Evolutionary conservation across 1,140 invertebrate genomes (phyloP), one percentile per base, ranked within the genome.

Genomic region (Ridgeia piscesae): DNA sequence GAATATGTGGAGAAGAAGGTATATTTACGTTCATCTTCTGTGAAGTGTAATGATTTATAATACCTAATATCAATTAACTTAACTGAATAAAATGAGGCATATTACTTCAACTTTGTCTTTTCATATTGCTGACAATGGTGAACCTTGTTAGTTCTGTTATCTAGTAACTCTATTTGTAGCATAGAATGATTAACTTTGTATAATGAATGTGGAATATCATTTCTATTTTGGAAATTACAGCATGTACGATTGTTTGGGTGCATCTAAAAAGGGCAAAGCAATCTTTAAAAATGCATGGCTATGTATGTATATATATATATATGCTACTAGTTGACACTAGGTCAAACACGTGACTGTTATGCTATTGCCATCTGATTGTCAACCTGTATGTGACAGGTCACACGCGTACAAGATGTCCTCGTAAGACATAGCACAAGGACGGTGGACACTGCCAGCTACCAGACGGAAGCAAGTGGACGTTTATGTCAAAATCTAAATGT

Each of bases 1-100:
- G 89, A 33, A 8, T 34, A 14, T 90, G 89, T 90, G 89, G 89
- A 14, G 89, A 90, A 90, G 89, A 90, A 33, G 89, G 89, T 90
- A 90, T 90, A 1, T 90, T 90, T 34, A 90, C 33, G 31, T 11
- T 90, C 21, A 33, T 90, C 89, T 33, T 33, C 6, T 90, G 89
- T 90, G 35, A 89, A 34, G 8, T 17, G n/a, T n/a, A n/a, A n/a
- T n/a, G 89, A 2, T 27, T 90, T 90, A 1, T 17, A 90, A 34
- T 34, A 11, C 2, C 33, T 27, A 17, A 27, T 34, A 14, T 90
- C 6, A 90, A 90, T 77, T 31, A 17, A 77, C 27, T 14, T 21
- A 14, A 77, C 58, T 77, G 58, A 8, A 77, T 77, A 77, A 77
- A 77, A 77, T 42, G 42, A 11, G 42, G n/a, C n/a, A n/a, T n/a